phyloP scores from a whole-genome alignment of 2,888 invertebrate genomes.

The Atrina japonica region DNA sequence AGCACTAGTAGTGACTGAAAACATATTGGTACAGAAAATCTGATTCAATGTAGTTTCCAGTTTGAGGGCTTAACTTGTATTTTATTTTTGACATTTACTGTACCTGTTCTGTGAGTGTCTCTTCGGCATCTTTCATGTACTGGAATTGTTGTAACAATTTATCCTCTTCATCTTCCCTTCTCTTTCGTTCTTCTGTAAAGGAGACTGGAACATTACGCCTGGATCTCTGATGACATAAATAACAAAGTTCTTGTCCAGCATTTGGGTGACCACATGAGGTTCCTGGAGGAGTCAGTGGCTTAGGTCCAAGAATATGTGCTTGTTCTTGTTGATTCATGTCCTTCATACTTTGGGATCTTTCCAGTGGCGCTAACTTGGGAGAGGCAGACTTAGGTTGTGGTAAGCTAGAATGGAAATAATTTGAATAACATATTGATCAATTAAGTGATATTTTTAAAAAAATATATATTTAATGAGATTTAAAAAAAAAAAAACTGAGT shows the following conservation, averaged over 20 bases:
- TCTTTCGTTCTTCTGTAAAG: constrained; percentile 75
- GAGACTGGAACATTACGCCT: constrained; percentile 79
- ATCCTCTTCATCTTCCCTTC: constrained; percentile 78
- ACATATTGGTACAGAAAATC: no score
- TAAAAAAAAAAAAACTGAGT: no score
- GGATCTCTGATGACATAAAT: constrained; percentile 80
- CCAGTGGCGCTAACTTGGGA: constrained; percentile 62
- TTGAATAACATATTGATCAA: no score
- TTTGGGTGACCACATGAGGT: constrained; percentile 76
- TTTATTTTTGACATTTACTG: no score
- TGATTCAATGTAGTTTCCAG: no score
- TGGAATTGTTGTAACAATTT: constrained; percentile 78
- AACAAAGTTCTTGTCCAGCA: constrained; percentile 81
- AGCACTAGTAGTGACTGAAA: no score
- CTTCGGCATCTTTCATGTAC: constrained; percentile 79
- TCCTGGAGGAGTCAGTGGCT: constrained; percentile 50
- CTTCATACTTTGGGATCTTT: constrained; percentile 65
- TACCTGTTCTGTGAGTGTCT: constrained; percentile 75
- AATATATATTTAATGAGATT: no score
- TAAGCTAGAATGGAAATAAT: constrained; percentile 1
- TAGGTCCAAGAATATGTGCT: not conserved
- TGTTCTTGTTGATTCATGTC: constrained; percentile 47
- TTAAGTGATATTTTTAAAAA: no score
- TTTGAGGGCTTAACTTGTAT: no score
- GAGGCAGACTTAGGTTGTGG: constrained; percentile 46